These are phyloP conservation scores for Ptilorrhoa leucosticta DNA, from an alignment of 2,113 vertebrate species.

Conservation along the genomic window DNA sequence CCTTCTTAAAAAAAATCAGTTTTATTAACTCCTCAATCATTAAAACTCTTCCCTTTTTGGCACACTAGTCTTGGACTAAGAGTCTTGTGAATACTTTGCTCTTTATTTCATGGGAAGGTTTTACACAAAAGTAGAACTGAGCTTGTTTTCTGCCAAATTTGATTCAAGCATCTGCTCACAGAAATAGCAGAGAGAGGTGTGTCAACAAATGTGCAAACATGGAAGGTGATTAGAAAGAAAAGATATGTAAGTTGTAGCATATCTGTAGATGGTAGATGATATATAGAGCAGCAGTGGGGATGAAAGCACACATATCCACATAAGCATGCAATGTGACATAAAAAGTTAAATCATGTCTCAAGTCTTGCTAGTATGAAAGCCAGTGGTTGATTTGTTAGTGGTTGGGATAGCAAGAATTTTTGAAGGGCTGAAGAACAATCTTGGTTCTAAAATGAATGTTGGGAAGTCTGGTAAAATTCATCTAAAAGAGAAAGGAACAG, in stretches of 20 bases:
- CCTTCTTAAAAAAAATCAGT: not conserved
- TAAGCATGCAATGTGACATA: too few relatives aligned
- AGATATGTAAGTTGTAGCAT: fast-evolving
- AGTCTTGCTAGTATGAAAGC: not conserved
- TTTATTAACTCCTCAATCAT: not conserved
- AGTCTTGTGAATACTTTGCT: not conserved
- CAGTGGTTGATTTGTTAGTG: not conserved
- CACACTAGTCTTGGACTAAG: not conserved
- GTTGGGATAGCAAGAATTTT: not conserved
- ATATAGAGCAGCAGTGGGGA: not conserved
- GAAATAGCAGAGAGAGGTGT: not conserved
- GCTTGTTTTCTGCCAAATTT: not conserved
- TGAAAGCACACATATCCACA: not conserved
- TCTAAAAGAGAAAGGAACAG: not conserved
- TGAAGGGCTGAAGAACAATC: not conserved
- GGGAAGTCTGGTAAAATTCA: not conserved
- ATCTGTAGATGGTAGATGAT: not conserved
- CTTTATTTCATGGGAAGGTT: not conserved
- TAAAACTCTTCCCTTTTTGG: not conserved
- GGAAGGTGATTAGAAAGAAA: not conserved
- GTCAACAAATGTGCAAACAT: fast-evolving
- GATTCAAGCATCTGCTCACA: not conserved
- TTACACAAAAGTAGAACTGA: not conserved
- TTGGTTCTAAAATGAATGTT: not conserved
- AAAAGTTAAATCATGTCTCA: not conserved